Evolutionary conservation across 2,888 invertebrate species (phyloP), one percentile per base, ranked within the genome.

Genomic region (Panzeria rudis): DNA sequence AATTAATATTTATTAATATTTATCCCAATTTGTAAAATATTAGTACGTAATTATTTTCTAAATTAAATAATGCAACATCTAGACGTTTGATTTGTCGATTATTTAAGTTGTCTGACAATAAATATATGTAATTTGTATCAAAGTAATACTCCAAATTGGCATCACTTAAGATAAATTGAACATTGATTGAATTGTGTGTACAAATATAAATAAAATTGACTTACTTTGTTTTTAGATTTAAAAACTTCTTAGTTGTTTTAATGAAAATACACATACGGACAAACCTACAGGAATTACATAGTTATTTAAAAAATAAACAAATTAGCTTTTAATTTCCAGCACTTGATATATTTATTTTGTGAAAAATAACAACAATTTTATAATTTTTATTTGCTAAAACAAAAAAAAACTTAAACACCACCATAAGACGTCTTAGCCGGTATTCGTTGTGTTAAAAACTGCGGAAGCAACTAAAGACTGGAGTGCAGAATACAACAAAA

Each of bases 371-470:
- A 62, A 25, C n/a, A 38, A 38, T 13, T 64, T 3, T 61, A 50
- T 41, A 54, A 68, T 5, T 76, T 76, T 8, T 54, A 29, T 56
- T 83, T 50, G 35, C n/a, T 13, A 75, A 68, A 47, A 47, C n/a
- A 7, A 47, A 17, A 50, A 50, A 50, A 56, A 64, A 29, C 25
- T 13, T n/a, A 41, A 71, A 59, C 29, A n/a, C 2, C 47, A 44
- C 72, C 17, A 3, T 47, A 69, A 52, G 44, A 71, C 56, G 86
- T 87, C 83, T 85, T 72, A 83, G 83, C 87, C 87, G 87, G 84
- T 86, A 82, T 83, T 82, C 84, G 86, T 86, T 77, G 78, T 69
- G 72, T 79, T 83, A 47, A 87, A 87, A 86, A 88, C 87, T 88
- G 87, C 88, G 88, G 88, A 88, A 88, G 86, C 84, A 86, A 77